A percentile compares a stretch with the other conserved stretches of the same genome.
Conservation (phyloP, 1,140 invertebrate species). For the Hetaerina americana region DNA sequence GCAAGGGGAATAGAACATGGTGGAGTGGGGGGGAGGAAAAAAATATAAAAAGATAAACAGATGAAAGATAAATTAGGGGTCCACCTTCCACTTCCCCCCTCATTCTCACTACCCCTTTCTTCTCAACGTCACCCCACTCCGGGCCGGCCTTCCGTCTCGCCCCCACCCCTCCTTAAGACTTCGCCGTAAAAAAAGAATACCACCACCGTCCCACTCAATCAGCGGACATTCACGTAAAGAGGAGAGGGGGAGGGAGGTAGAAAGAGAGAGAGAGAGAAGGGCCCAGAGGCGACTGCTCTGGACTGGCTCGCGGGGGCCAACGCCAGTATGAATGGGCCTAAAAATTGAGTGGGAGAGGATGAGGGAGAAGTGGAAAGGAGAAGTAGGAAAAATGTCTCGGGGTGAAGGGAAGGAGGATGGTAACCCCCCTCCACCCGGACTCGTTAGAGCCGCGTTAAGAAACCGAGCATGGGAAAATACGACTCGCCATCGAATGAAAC, state of each 20-base stretch:
- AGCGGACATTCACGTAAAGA: background rate
- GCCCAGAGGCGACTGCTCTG: background rate
- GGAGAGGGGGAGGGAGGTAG: background rate
- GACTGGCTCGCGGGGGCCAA: background rate
- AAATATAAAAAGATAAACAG: background rate
- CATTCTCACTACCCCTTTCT: background rate
- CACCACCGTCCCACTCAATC: background rate
- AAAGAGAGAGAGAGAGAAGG: too few species aligned
- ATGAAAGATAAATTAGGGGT: background rate
- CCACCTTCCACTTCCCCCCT: background rate
- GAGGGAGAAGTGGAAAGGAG: background rate
- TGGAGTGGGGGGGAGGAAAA: background rate
- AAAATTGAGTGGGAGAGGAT: background rate
- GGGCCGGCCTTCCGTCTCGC: too few species aligned
- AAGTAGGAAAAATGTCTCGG: background rate
- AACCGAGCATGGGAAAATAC: too few species aligned
- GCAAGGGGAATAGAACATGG: too few species aligned
- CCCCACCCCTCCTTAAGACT: too few species aligned
- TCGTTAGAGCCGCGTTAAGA: too few species aligned
- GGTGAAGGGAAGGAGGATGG: background rate
- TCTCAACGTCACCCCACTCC: background rate
- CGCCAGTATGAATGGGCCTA: background rate
- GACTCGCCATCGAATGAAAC: too few species aligned
- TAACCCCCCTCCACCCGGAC: too few species aligned
- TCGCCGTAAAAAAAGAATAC: too few species aligned